Conservation (phyloP, 2,113 vertebrate species). For the Phaethon lepturus region DNA sequence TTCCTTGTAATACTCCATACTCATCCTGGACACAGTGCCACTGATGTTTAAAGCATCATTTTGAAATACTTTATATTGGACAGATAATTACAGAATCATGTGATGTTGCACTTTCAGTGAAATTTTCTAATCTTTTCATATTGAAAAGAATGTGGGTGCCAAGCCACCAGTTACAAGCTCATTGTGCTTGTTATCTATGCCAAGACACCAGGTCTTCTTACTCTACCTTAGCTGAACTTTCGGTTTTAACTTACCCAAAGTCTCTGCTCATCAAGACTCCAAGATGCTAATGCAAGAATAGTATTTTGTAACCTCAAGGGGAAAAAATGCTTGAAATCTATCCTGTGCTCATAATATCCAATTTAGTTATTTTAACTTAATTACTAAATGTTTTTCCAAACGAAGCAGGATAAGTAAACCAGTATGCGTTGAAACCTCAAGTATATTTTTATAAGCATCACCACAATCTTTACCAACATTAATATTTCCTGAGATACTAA, state of each 20-base stretch:
- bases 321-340: neutral
- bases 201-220: neutral
- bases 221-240: neutral
- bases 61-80: neutral
- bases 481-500: neutral
- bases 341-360: neutral
- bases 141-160: neutral
- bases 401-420: neutral
- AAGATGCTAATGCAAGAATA: neutral
- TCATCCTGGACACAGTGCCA: neutral
- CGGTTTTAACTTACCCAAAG: neutral
- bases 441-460: neutral
- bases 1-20: neutral
- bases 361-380: constrained; percentile 42
- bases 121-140: neutral
- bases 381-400: constrained; percentile 8
- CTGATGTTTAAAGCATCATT: neutral
- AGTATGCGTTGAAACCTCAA: neutral
- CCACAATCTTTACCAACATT: neutral
- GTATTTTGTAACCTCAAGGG: neutral
- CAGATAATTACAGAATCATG: neutral
- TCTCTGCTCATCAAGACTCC: neutral
- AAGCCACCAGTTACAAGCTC: neutral
- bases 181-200: neutral
- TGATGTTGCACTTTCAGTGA: neutral